Percentiles rank a stretch among this genome's conserved stretches.
Evolutionary conservation across 2,888 invertebrate species (phyloP).

Genomic region (Adelognathus sp.): DNA sequence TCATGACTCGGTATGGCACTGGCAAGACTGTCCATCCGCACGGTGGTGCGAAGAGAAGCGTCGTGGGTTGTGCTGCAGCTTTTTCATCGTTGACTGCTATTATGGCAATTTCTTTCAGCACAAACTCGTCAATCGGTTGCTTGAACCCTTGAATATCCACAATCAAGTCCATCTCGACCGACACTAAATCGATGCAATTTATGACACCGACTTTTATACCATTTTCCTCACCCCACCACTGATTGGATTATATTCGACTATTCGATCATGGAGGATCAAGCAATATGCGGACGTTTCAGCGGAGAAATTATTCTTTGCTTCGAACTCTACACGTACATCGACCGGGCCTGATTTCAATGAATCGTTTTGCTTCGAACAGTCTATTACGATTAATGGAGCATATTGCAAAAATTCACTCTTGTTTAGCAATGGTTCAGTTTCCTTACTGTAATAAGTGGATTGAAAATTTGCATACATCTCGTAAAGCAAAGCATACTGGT

Average conservation of each 20-base stretch:
- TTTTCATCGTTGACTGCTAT: background rate
- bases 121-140: no score
- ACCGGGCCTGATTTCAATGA: slow-evolving; percentile 51
- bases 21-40: slow-evolving; percentile 9
- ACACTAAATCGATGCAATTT: background rate
- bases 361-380: no score
- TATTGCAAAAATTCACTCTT: slow-evolving; percentile 8
- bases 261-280: no score
- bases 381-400: slow-evolving; percentile 1
- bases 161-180: slow-evolving; percentile 7
- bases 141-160: no score
- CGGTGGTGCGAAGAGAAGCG: slow-evolving; percentile 30
- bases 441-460: background rate
- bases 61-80: background rate
- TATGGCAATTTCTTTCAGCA: no score
- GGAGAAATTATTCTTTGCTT: slow-evolving; percentile 37
- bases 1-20: background rate
- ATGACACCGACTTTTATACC: background rate
- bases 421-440: slow-evolving; percentile 9
- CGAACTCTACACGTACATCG: slow-evolving; percentile 53
- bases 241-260: no score
- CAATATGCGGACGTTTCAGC: slow-evolving; percentile 37
- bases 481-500: slow-evolving; percentile 67
- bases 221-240: slow-evolving; percentile 24
- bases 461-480: slow-evolving; percentile 69